Percentiles rank a stretch among this genome's conserved stretches.
These are phyloP conservation scores for Pangasianodon hypophthalmus DNA, from an alignment of 2,113 vertebrate species.

Conservation along the genomic window DNA sequence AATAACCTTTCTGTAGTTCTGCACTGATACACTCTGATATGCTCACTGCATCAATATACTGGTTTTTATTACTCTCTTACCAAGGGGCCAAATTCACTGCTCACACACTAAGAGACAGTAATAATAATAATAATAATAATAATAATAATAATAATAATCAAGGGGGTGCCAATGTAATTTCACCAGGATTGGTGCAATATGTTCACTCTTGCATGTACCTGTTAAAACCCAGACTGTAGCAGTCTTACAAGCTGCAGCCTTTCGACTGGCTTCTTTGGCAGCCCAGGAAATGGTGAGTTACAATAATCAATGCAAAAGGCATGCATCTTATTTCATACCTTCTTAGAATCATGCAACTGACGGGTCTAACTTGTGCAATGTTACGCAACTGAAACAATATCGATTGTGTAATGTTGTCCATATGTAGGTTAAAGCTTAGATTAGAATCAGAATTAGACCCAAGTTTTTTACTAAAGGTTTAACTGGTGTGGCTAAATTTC, in stretches of 20 bases:
- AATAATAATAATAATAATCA: neutral
- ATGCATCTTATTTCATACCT: neutral
- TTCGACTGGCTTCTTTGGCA: neutral
- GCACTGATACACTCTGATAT: neutral
- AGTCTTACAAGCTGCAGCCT: neutral
- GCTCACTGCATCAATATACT: neutral
- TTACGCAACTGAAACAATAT: neutral
- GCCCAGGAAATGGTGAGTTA: neutral
- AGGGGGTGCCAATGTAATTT: neutral
- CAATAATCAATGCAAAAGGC: neutral
- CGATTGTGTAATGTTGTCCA: neutral
- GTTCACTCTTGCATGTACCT: neutral
- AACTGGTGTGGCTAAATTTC: no score
- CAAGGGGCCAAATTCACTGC: neutral
- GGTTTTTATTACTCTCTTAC: neutral
- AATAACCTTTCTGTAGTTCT: slow-evolving; percentile 16
- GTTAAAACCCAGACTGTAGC: neutral
- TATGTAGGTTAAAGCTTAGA: neutral
- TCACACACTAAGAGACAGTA: neutral
- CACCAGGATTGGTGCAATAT: neutral
- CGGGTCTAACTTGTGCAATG: neutral
- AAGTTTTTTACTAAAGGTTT: no score
- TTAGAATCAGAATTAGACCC: no score
- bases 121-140: neutral
- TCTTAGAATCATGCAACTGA: neutral